Conservation (phyloP, 30 jellyfish, hydroid and myxozoan species). For the Hydractinia echinata region DNA sequence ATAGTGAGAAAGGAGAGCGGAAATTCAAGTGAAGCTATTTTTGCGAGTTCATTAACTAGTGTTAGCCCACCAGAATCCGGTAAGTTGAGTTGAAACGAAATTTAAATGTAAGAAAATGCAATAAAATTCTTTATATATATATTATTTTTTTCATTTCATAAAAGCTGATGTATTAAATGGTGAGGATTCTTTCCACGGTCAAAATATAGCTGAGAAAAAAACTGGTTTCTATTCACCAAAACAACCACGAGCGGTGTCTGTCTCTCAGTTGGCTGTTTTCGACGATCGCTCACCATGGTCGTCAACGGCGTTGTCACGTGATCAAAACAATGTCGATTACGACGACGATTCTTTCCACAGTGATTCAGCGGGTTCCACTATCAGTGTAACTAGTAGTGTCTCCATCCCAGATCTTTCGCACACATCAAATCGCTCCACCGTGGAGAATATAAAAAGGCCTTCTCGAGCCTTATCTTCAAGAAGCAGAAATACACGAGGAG, state of each 20-base stretch:
- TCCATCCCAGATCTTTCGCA: conserved; percentile 14
- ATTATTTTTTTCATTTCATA: not conserved
- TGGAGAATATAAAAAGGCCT: not conserved
- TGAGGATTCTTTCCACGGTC: not conserved
- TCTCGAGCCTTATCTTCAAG: not conserved
- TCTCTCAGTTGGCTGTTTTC: conserved; percentile 10
- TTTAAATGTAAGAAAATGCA: no score
- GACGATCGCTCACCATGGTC: conserved; percentile 14
- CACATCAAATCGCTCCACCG: not conserved
- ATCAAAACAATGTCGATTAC: not conserved
- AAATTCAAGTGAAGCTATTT: no score
- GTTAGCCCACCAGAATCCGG: no score
- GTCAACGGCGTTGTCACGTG: not conserved
- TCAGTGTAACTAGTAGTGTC: conserved; percentile 22
- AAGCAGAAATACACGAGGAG: not conserved
- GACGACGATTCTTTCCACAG: conserved; percentile 12
- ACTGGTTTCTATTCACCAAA: conserved; percentile 24
- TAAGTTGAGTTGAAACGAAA: no score
- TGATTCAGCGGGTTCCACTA: not conserved
- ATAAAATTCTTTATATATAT: no score
- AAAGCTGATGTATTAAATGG: not conserved
- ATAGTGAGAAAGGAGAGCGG: no score
- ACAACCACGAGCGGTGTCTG: conserved; percentile 5
- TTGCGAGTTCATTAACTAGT: no score
- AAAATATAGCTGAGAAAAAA: not conserved